phyloP scores from a whole-genome alignment of 2,888 invertebrate species.

The Thysanoteuthis rhombus region DNA sequence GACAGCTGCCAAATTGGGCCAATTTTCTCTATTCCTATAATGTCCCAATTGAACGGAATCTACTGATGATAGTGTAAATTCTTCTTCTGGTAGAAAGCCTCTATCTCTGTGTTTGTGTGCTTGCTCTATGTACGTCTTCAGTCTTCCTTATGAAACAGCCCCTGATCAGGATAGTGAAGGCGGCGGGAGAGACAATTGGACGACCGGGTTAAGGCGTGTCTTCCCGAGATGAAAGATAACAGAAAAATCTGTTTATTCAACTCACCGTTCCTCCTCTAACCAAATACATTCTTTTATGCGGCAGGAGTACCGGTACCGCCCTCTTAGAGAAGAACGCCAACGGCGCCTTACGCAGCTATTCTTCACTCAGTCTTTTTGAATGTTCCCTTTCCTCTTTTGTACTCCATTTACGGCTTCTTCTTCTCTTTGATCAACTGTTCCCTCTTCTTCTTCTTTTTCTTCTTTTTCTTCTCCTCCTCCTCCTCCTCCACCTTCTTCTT shows the following conservation, averaged over 20 bases:
- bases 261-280: background rate
- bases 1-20: too few relatives aligned
- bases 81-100: too few relatives aligned
- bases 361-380: background rate
- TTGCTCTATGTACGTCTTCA: too few relatives aligned
- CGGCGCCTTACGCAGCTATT: background rate
- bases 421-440: background rate
- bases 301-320: background rate
- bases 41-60: too few relatives aligned
- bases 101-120: too few relatives aligned
- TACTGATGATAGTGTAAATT: too few relatives aligned
- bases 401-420: background rate
- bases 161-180: too few relatives aligned
- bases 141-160: too few relatives aligned
- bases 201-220: background rate
- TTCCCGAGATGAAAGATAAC: background rate
- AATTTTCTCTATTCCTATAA: too few relatives aligned
- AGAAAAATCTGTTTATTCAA: background rate
- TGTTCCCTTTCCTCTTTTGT: background rate
- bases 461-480: background rate
- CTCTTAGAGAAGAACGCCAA: background rate
- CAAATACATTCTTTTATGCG: background rate
- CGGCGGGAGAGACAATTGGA: background rate
- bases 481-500: background rate
- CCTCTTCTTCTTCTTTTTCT: background rate